Evolutionary conservation across 2,888 invertebrate species (phyloP), one percentile per base, ranked within the genome.

Genomic region (Xylota segnis): DNA sequence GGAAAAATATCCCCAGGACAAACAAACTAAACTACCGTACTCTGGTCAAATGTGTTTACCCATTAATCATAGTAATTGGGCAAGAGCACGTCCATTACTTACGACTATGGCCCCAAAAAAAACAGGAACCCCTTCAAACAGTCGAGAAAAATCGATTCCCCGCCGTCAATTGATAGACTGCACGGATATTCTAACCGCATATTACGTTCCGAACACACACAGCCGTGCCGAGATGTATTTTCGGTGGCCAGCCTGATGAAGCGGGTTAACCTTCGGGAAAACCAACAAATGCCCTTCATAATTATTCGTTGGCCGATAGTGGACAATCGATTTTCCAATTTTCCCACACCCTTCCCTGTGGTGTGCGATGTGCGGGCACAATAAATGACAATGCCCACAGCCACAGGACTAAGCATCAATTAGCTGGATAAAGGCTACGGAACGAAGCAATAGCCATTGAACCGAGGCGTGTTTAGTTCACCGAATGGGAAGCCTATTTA

Each of bases 51-150:
- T 83, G 66, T 77, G 66, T 77, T 83, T 78, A 61, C 78, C 78
- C 66, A 83, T 83, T 78, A 83, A 83, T 83, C 83, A 77, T 72
- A 54, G 72, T 71, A 59, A 65, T 63, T 71, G 63, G 71, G 77
- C 52, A 77, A 72, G 71, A 72, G 59, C 52, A 71, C 37, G 77
- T 83, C 59, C 65, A 58, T 59, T 58, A 59, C 45, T 71, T 71
- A 65, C 76, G 27, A 59, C 14, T 71, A 65, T 82, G 27, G 66
- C 14, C n/a, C 43, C 1, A 37, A 52, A 18, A 50, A 56, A 34
- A 12, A 6, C 27, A 59, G 59, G 45, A 66, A 66, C 65, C 58
- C 59, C 58, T 75, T 56, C 37, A 50, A 32, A 37, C 10, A 23
- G 47, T 43, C 37, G 52, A 47, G 63, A 72, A 59, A 65, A 71